A percentile compares a stretch with the other conserved stretches of the same genome.
Evolutionary conservation across 2,797 vertebrate species (phyloP).

Genomic region (Heliangelus exortis): DNA sequence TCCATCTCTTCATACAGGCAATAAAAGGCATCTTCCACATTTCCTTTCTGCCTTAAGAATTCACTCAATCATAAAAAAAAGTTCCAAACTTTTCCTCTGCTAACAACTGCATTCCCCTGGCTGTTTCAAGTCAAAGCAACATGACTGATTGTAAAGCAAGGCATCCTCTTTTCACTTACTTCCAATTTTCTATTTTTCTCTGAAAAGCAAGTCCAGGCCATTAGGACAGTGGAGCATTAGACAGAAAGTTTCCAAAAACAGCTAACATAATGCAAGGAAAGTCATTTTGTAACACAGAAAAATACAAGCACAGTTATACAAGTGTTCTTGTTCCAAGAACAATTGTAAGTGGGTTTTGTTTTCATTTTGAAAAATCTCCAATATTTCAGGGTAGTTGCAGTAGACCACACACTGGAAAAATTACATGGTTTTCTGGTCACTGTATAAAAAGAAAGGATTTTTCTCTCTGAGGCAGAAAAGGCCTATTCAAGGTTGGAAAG

Average conservation of each 20-base stretch:
- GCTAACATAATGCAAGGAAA: constrained; percentile 36
- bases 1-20: background rate
- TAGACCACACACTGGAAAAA: constrained; percentile 71
- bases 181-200: constrained; percentile 25
- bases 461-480: constrained; percentile 57
- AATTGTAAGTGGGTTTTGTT: constrained; percentile 70
- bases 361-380: constrained; percentile 68
- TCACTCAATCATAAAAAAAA: background rate
- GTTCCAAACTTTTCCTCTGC: background rate
- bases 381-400: constrained; percentile 54
- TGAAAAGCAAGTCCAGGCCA: constrained; percentile 19
- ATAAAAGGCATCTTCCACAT: background rate
- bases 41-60: background rate
- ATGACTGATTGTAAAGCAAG: background rate
- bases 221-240: background rate
- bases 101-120: background rate
- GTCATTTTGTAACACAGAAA: constrained; percentile 59
- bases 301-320: constrained; percentile 61
- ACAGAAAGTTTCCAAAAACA: constrained; percentile 56
- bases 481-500: constrained; percentile 36
- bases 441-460: constrained; percentile 52
- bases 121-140: background rate
- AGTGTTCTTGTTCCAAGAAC: constrained; percentile 67
- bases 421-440: constrained; percentile 54
- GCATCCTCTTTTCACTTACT: background rate